A percentile compares a stretch with the other conserved stretches of the same genome.
These are phyloP conservation scores for Sus cebifrons DNA, from an alignment of 2,797 vertebrate species.

Conservation along the genomic window DNA sequence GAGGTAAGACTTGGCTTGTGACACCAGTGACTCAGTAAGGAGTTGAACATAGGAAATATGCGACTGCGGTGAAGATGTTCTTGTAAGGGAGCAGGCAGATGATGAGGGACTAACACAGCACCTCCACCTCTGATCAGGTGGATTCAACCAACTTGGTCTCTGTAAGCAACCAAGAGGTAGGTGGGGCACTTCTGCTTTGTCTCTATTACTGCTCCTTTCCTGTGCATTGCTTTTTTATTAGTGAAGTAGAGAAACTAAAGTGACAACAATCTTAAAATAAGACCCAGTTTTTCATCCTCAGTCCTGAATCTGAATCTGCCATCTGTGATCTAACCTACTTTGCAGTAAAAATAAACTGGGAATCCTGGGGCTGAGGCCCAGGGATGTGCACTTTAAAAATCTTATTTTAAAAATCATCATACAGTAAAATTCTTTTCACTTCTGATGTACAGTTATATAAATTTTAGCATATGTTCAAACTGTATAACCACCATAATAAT, in stretches of 20 bases:
- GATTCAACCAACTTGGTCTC: background rate
- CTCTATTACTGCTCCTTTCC: background rate
- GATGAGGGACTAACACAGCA: background rate
- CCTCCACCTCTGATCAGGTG: background rate
- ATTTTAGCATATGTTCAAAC: background rate
- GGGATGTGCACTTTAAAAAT: background rate
- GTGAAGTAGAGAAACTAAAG: background rate
- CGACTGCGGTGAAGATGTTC: background rate
- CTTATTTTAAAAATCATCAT: slow-evolving; percentile 24
- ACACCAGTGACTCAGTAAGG: background rate
- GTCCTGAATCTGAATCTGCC: slow-evolving; percentile 12
- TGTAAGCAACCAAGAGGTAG: background rate
- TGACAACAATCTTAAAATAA: slow-evolving; percentile 26
- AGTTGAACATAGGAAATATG: background rate
- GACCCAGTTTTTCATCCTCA: background rate
- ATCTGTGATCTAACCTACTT: background rate
- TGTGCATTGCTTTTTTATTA: background rate
- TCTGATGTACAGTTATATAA: background rate
- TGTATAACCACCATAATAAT: background rate
- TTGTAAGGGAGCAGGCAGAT: background rate
- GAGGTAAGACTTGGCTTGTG: background rate
- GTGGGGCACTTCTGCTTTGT: background rate
- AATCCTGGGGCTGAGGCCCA: background rate
- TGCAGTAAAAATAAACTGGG: background rate
- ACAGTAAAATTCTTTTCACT: background rate